Evolutionary conservation across 1,140 invertebrate genomes (phyloP).

Genomic region (Monochamus saltuarius): DNA sequence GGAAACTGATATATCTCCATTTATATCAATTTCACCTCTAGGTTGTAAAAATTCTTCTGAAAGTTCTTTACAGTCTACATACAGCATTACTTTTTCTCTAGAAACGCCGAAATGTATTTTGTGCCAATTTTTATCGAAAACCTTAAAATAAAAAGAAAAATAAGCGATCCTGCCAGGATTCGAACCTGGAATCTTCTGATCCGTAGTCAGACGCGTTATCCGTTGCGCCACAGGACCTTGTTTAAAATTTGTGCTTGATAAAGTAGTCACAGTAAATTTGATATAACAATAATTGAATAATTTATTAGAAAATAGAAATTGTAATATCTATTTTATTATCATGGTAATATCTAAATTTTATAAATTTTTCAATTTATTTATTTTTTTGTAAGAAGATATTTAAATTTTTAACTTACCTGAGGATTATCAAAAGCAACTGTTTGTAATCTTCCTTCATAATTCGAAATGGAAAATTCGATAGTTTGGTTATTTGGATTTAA

Average conservation of each 20-base stretch:
- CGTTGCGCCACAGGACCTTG: conserved; percentile 66
- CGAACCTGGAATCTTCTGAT: conserved; percentile 71
- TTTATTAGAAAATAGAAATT: too few relatives aligned
- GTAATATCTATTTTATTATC: too few relatives aligned
- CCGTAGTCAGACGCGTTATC: conserved; percentile 71
- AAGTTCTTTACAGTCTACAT: conserved; percentile 67
- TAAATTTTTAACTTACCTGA: conserved; percentile 52
- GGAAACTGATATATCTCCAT: conserved; percentile 67
- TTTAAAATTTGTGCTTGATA: background rate
- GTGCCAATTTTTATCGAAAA: conserved; percentile 79
- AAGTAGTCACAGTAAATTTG: background rate
- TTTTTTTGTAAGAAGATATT: background rate
- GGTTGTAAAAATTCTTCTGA: conserved; percentile 54
- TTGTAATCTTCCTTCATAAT: conserved; percentile 61
- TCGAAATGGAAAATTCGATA: conserved; percentile 64
- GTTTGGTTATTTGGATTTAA: conserved; percentile 64
- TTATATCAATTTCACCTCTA: conserved; percentile 63
- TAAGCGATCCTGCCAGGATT: conserved; percentile 62
- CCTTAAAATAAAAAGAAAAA: conserved; percentile 54
- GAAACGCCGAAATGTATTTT: conserved; percentile 77
- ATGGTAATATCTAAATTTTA: too few relatives aligned
- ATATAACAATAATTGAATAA: background rate
- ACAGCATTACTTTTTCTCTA: conserved; percentile 64
- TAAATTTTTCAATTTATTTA: too few relatives aligned
- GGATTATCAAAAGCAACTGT: conserved; percentile 61